Percentiles rank a stretch among this genome's conserved stretches.
Evolutionary conservation across 2,888 invertebrate genomes (phyloP).

Genomic region (Plebejus argus): DNA sequence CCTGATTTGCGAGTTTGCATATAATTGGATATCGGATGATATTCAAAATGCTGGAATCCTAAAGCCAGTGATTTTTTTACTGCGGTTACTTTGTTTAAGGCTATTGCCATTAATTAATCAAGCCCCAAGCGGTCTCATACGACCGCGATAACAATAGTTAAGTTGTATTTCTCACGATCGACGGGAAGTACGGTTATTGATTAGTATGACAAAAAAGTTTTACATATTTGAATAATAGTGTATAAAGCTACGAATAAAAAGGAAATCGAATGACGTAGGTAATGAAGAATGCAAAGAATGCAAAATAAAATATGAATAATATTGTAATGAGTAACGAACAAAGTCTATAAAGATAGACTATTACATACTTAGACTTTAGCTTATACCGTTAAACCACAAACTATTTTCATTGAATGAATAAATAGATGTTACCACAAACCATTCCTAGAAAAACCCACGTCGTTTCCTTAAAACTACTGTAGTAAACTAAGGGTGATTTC

Average conservation of each 20-base stretch:
- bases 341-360: not conserved
- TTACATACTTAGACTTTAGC: not conserved
- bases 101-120: too few species aligned
- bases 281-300: not conserved
- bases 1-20: constrained; percentile 27
- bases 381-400: not conserved
- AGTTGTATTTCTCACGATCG: too few species aligned
- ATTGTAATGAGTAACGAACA: not conserved
- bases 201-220: too few species aligned
- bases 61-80: too few species aligned
- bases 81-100: too few species aligned
- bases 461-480: not conserved
- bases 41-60: not conserved
- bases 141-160: too few species aligned
- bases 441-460: not conserved
- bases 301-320: not conserved
- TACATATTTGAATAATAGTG: too few species aligned
- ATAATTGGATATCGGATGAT: constrained; percentile 19
- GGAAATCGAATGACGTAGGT: not conserved
- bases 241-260: too few species aligned
- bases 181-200: too few species aligned
- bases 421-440: not conserved
- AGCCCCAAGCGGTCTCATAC: too few species aligned
- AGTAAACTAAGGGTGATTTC: not conserved
- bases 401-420: not conserved